phyloP scores from a whole-genome alignment of 1,140 invertebrate species.

The Drosophila prosaltans region DNA sequence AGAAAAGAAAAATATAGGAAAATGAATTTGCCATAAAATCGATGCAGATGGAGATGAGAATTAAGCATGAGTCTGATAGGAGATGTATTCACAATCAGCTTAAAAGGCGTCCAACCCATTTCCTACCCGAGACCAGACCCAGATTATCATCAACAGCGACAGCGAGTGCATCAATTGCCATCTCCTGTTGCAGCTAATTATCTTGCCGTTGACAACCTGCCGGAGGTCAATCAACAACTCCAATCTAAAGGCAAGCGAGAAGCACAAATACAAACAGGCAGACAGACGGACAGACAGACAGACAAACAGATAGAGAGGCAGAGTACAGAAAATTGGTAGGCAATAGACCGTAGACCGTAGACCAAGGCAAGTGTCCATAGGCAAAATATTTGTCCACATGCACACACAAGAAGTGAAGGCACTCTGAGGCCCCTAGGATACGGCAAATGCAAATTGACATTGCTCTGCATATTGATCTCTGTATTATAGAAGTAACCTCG shows the following conservation, averaged over 20 bases:
- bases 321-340: constrained; percentile 44
- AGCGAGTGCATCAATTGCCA: background rate
- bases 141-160: constrained; percentile 10
- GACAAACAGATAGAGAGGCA: too few species aligned
- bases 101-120: constrained; percentile 21
- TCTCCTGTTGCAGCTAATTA: constrained; percentile 65
- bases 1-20: constrained; percentile 8
- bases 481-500: background rate
- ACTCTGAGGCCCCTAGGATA: constrained; percentile 6
- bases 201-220: constrained; percentile 41
- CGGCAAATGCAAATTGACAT: constrained; percentile 33
- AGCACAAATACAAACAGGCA: constrained; percentile 38
- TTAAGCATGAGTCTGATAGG: constrained; percentile 18
- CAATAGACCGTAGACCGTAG: constrained; percentile 36
- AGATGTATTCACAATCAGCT: constrained; percentile 53
- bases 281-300: background rate
- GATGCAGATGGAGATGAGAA: constrained; percentile 32
- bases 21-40: constrained; percentile 55
- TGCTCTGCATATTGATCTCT: background rate
- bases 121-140: background rate
- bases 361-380: constrained; percentile 22
- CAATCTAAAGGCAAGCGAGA: constrained; percentile 42
- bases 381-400: constrained; percentile 28
- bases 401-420: background rate
- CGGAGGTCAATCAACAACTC: constrained; percentile 38